Evolutionary conservation across 2,113 vertebrate species (phyloP).

Genomic region (Platysteira castanea): DNA sequence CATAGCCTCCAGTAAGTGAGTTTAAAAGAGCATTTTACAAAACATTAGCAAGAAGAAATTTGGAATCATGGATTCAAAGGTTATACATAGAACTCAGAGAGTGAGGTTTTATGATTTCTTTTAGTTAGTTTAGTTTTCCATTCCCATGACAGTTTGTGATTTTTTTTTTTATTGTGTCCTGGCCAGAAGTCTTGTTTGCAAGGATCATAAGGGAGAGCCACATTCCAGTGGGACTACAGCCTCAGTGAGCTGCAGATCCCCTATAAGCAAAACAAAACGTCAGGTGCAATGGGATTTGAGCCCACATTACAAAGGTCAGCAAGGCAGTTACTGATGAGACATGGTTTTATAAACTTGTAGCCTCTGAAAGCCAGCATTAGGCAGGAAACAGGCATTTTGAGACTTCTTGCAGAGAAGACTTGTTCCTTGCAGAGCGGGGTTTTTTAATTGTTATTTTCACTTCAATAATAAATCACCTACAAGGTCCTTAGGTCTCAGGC

Average conservation of each 20-base stretch:
- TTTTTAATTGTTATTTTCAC: not conserved
- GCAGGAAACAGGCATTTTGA: not conserved
- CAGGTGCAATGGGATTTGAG: not conserved
- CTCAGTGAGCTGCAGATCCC: not conserved
- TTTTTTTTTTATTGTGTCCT: not conserved
- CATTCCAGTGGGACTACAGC: not conserved
- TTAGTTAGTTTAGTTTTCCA: not conserved
- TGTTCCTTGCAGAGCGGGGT: not conserved
- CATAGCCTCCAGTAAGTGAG: not conserved
- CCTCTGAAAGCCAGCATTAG: not conserved
- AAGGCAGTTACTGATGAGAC: not conserved
- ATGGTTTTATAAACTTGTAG: not conserved
- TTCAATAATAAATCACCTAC: not conserved
- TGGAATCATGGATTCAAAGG: not conserved
- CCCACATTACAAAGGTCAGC: not conserved
- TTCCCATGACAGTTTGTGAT: not conserved
- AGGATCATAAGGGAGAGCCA: not conserved
- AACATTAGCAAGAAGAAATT: not conserved
- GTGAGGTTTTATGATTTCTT: rapidly evolving
- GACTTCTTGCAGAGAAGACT: not conserved
- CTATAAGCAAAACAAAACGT: not conserved
- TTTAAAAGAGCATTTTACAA: not conserved
- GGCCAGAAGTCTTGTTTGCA: not conserved
- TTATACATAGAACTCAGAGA: not conserved
- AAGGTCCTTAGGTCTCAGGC: not conserved